Percentiles rank a stretch among this genome's conserved stretches.
These are phyloP conservation scores for Uropetala carovei DNA, from an alignment of 2,888 invertebrate genomes.

Conservation along the genomic window DNA sequence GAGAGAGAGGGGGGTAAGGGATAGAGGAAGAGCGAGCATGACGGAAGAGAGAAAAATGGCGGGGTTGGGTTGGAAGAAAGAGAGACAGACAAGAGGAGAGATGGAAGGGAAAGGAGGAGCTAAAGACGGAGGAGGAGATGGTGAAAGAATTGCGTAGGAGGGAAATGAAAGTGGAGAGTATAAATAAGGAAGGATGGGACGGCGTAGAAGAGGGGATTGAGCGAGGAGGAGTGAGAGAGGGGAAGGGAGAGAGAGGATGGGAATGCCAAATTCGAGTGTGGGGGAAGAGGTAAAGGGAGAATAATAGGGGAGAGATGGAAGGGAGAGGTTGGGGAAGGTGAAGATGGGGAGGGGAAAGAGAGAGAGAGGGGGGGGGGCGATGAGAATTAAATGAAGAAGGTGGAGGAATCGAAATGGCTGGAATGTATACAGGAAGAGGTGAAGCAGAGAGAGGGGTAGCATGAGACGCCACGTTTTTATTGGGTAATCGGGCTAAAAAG, in stretches of 20 bases:
- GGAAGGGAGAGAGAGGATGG: neutral
- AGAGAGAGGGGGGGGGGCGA: neutral
- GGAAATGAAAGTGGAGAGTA: neutral
- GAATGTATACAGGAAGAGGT: neutral
- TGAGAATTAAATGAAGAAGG: neutral
- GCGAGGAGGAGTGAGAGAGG: neutral
- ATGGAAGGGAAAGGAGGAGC: too few relatives aligned
- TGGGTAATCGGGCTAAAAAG: neutral
- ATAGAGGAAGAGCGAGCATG: too few relatives aligned
- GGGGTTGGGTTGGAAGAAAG: too few relatives aligned
- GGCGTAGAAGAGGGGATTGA: neutral
- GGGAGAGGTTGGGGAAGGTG: neutral
- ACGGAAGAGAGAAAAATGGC: too few relatives aligned
- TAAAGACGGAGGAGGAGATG: neutral
- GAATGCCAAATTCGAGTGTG: neutral
- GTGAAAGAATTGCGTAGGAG: neutral
- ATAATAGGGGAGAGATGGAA: neutral
- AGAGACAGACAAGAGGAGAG: too few relatives aligned
- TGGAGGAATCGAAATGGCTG: neutral
- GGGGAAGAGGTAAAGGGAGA: neutral
- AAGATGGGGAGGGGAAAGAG: neutral
- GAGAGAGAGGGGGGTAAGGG: neutral
- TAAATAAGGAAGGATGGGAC: constrained; percentile 9
- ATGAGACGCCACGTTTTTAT: neutral
- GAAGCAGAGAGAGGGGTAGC: neutral